Percentiles rank a stretch among this genome's conserved stretches.
These are phyloP conservation scores for Callaeas wilsoni DNA, from an alignment of 2,113 vertebrate genomes.

Conservation along the genomic window DNA sequence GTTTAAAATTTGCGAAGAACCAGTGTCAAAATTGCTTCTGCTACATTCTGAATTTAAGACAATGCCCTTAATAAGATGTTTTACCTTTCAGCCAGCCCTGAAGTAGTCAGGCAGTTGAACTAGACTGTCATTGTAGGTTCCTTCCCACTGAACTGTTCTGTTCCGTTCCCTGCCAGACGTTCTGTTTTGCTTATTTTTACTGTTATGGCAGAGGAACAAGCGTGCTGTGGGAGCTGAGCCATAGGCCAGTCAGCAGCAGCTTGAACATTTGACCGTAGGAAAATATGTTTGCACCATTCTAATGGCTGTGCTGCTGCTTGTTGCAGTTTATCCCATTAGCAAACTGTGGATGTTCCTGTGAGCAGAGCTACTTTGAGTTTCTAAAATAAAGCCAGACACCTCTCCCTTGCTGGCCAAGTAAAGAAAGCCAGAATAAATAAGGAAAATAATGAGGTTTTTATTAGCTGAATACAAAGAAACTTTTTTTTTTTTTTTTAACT, in stretches of 20 bases:
- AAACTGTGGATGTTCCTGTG: neutral
- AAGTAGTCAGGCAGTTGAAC: neutral
- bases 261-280: neutral
- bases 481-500: neutral
- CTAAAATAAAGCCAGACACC: neutral
- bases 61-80: neutral
- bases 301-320: neutral
- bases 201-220: neutral
- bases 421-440: neutral
- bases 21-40: neutral
- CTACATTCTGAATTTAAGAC: neutral
- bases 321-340: neutral
- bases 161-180: neutral
- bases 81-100: neutral
- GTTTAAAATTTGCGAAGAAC: neutral
- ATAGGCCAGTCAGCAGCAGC: neutral
- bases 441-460: neutral
- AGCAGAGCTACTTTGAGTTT: neutral
- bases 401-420: neutral
- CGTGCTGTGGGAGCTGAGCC: neutral
- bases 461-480: neutral
- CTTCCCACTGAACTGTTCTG: neutral
- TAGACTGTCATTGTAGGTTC: neutral
- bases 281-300: neutral
- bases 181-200: neutral